Evolutionary conservation across 2,113 vertebrate species (phyloP).

Genomic region (Kryptolebias marmoratus): DNA sequence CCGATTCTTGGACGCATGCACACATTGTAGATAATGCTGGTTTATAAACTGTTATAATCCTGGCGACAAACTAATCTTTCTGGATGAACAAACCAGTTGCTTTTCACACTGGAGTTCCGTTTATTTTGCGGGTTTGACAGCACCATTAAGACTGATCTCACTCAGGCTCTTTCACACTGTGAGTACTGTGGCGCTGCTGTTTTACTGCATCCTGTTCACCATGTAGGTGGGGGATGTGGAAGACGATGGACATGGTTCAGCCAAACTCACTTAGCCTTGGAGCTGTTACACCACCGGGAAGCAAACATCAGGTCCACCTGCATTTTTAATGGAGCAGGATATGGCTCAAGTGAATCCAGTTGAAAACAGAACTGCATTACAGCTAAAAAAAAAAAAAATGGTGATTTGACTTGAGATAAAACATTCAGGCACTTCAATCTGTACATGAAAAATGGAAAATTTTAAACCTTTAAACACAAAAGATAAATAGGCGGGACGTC

Average conservation of each 20-base stretch:
- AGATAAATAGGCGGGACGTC: not conserved
- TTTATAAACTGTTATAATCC: constrained; percentile 11
- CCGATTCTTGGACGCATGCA: constrained; percentile 11
- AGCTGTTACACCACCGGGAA: constrained; percentile 23
- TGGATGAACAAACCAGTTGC: not conserved
- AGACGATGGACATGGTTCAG: constrained; percentile 39
- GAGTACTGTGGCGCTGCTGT: constrained; percentile 61
- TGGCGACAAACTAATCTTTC: constrained; percentile 24
- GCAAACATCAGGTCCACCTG: constrained; percentile 25
- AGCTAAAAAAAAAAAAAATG: not conserved
- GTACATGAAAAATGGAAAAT: not conserved
- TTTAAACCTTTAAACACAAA: not conserved
- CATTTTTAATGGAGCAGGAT: constrained; percentile 3
- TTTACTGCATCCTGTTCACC: constrained; percentile 60
- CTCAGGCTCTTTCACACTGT: constrained; percentile 48
- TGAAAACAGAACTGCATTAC: constrained; percentile 4
- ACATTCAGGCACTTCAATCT: not conserved
- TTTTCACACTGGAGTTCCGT: constrained; percentile 1
- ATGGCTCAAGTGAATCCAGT: constrained; percentile 23
- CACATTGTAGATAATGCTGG: not conserved
- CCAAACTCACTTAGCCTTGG: constrained; percentile 46
- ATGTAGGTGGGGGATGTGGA: constrained; percentile 67
- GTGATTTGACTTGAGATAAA: not conserved
- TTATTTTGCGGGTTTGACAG: constrained; percentile 50
- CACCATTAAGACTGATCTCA: constrained; percentile 61